Conservation (phyloP, 2,797 vertebrate species). For the Molossus molossus region DNA sequence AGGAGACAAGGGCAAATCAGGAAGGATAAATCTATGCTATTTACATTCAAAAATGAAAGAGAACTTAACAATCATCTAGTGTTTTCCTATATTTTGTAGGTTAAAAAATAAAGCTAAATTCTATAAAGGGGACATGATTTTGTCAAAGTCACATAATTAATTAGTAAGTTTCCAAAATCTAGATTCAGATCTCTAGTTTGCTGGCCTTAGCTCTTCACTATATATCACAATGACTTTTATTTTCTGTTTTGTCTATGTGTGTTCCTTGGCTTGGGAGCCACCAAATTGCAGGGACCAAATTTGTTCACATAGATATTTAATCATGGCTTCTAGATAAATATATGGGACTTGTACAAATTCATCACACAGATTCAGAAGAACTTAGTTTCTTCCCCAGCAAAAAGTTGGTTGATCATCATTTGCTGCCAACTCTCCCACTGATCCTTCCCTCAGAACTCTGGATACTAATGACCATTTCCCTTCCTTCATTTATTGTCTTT, state of each 20-base stretch:
- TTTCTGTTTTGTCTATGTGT: conserved; percentile 56
- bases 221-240: conserved; percentile 35
- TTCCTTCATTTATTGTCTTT: neutral
- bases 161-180: conserved; percentile 46
- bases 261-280: conserved; percentile 38
- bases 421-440: neutral
- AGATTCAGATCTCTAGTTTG: conserved; percentile 38
- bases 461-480: neutral
- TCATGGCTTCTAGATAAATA: conserved; percentile 23
- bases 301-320: conserved; percentile 40
- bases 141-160: conserved; percentile 54
- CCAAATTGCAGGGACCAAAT: conserved; percentile 50
- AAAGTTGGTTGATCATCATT: conserved; percentile 6
- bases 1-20: conserved; percentile 16
- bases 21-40: neutral
- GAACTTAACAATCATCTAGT: neutral
- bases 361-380: conserved; percentile 45
- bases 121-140: conserved; percentile 32
- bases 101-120: conserved; percentile 9
- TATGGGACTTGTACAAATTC: neutral
- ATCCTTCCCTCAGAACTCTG: neutral
- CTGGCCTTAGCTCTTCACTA: conserved; percentile 19
- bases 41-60: conserved; percentile 42
- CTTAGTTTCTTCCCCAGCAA: conserved; percentile 54
- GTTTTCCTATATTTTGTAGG: conserved; percentile 33